Evolutionary conservation across 2,888 invertebrate genomes (phyloP).

Genomic region (Drosophila aldrichi): DNA sequence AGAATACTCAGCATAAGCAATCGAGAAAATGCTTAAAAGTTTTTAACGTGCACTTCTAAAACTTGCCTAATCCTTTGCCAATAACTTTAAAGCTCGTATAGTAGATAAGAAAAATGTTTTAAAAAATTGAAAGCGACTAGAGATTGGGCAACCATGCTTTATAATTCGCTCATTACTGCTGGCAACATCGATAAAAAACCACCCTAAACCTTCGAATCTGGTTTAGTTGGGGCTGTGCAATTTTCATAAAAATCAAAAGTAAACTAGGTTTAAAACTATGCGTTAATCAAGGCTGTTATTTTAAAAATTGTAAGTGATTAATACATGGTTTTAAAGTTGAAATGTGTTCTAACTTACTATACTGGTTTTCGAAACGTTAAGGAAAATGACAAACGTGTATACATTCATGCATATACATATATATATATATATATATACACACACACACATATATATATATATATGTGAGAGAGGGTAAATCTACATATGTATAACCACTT

Average conservation of each 20-base stretch:
- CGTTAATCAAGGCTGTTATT: background rate
- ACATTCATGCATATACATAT: background rate
- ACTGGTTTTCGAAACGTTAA: background rate
- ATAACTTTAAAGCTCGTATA: background rate
- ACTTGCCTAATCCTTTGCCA: background rate
- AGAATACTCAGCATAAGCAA: conserved; percentile 5
- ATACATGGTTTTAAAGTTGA: background rate
- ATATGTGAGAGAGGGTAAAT: too few relatives aligned
- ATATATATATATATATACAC: background rate
- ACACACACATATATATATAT: background rate
- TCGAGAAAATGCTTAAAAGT: conserved; percentile 17
- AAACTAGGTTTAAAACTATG: conserved; percentile 9
- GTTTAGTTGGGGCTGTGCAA: conserved; percentile 5
- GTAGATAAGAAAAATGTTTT: background rate
- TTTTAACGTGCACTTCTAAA: conserved; percentile 11
- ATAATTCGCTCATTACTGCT: conserved; percentile 1
- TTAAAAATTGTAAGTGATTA: conserved; percentile 16
- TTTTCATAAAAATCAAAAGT: conserved; percentile 2
- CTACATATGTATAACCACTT: too few relatives aligned
- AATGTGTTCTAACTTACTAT: background rate
- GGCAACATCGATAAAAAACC: conserved; percentile 13
- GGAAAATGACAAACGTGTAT: conserved; percentile 4
- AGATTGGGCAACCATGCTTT: background rate
- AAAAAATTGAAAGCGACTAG: background rate
- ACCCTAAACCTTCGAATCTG: conserved; percentile 15